A percentile compares a stretch with the other conserved stretches of the same genome.
Evolutionary conservation across 2,797 vertebrate species (phyloP).

Genomic region (Coccyzus lansbergi): DNA sequence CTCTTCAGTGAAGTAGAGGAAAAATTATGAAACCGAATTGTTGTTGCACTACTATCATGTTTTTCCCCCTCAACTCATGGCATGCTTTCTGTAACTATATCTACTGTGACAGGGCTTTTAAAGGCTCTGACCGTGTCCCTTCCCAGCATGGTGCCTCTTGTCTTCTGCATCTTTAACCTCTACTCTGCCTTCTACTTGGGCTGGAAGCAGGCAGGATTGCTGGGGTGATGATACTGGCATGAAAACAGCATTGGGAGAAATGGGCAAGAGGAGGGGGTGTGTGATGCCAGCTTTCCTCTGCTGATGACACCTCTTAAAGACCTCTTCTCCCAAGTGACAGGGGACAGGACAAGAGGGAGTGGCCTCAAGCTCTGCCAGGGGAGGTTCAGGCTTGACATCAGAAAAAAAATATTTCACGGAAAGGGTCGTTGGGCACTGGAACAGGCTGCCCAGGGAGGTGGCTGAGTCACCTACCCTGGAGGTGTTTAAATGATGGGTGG

Average conservation of each 20-base stretch:
- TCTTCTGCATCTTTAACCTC: neutral
- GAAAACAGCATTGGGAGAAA: neutral
- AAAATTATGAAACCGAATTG: neutral
- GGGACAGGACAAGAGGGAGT: no score
- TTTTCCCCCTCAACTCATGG: neutral
- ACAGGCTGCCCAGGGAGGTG: no score
- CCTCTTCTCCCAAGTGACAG: no score
- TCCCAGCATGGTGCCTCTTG: neutral
- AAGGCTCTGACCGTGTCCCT: neutral
- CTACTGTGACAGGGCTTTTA: neutral
- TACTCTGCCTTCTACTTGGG: neutral
- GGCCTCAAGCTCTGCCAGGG: no score
- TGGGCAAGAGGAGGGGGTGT: no score
- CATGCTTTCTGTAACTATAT: neutral
- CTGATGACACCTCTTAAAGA: neutral
- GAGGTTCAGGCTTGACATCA: no score
- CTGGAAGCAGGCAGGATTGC: neutral
- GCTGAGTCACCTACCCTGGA: no score
- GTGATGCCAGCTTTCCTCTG: neutral
- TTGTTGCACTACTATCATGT: rapidly evolving
- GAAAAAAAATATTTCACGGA: no score
- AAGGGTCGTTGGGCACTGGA: no score
- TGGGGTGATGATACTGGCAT: neutral
- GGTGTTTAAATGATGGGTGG: no score
- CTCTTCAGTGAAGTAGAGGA: neutral